Conservation (phyloP, 2,797 vertebrate genomes). For the Cyclopterus lumpus region DNA sequence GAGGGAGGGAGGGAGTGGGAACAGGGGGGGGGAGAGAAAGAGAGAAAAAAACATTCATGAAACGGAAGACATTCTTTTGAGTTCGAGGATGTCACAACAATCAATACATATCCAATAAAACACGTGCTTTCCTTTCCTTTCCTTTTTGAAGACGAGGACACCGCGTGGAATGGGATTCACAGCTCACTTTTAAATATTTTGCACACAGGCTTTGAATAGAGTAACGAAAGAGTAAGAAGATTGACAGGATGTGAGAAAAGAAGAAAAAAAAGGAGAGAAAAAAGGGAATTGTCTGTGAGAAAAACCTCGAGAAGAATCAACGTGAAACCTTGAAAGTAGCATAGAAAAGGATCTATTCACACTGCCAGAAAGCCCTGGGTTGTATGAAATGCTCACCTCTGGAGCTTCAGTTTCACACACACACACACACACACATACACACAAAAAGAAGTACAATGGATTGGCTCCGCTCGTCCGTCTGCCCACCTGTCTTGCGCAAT, state of each 20-base stretch:
- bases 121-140: not conserved
- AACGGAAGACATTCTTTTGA: conserved; percentile 9
- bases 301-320: conserved; percentile 31
- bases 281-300: conserved; percentile 19
- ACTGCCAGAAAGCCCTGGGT: conserved; percentile 38
- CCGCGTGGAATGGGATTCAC: not conserved
- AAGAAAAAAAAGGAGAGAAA: not conserved
- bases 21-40: not conserved
- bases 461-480: not conserved
- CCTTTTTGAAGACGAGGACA: not conserved
- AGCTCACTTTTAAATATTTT: conserved; percentile 21
- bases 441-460: conserved; percentile 38
- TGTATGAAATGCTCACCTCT: conserved; percentile 61
- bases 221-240: not conserved
- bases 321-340: conserved; percentile 48
- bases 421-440: conserved; percentile 19
- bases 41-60: not conserved
- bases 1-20: conserved; percentile 1
- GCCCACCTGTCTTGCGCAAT: conserved; percentile 1
- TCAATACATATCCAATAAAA: conserved; percentile 2
- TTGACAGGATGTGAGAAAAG: not conserved
- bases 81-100: not conserved
- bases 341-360: conserved; percentile 35
- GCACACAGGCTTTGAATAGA: not conserved
- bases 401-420: conserved; percentile 45